Evolutionary conservation across 2,113 vertebrate species (phyloP).

Genomic region (Nothocercus julius): DNA sequence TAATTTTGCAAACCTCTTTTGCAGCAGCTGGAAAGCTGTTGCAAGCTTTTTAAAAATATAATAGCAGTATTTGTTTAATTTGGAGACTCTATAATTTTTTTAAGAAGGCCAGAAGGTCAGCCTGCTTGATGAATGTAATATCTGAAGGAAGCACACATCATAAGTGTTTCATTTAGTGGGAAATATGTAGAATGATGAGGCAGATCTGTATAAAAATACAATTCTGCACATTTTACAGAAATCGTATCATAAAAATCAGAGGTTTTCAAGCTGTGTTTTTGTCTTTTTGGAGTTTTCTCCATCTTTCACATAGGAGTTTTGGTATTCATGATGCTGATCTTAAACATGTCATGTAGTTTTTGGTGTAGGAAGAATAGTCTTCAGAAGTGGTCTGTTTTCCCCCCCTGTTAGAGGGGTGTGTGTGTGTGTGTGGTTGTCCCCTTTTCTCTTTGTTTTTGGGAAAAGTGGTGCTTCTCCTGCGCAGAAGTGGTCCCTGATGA

Average conservation of each 20-base stretch:
- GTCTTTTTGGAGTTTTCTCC: background rate
- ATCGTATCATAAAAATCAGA: background rate
- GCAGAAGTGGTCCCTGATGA: background rate
- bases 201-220: background rate
- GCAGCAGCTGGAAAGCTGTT: constrained; percentile 35
- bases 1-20: constrained; percentile 7
- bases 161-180: background rate
- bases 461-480: background rate
- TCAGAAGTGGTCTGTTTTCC: background rate
- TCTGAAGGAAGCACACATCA: background rate
- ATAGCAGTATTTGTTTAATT: constrained; percentile 49
- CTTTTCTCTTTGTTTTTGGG: background rate
- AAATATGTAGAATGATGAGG: background rate
- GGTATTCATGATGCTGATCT: background rate
- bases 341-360: background rate
- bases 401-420: background rate
- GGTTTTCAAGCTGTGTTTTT: background rate
- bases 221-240: background rate
- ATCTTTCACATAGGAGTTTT: background rate
- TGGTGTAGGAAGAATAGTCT: background rate
- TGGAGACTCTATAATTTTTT: background rate
- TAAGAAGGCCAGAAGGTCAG: constrained; percentile 4
- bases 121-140: background rate
- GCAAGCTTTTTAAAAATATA: constrained; percentile 55
- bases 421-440: background rate